phyloP scores from a whole-genome alignment of 2,797 vertebrate species.

The Cossypha caffra region DNA sequence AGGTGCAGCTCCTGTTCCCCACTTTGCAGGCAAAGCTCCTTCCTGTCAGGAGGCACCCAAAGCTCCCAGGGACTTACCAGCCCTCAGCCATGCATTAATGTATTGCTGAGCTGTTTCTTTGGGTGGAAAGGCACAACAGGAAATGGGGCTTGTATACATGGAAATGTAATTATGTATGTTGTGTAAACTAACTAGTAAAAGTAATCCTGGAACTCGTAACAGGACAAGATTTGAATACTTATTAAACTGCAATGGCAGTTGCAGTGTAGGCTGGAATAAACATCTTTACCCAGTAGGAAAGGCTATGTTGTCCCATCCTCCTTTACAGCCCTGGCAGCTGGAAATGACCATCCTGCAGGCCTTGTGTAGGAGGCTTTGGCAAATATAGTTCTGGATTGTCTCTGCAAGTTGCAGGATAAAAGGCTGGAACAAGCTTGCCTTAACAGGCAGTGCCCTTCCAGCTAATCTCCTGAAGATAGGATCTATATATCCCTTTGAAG shows the following conservation, averaged over 20 bases:
- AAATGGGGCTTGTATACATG: constrained; percentile 13
- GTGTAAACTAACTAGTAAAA: constrained; percentile 34
- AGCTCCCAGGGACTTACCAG: not conserved
- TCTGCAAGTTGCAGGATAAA: not conserved
- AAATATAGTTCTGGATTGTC: not conserved
- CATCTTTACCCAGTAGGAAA: not conserved
- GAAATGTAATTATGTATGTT: constrained; percentile 47
- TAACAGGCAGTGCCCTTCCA: not conserved
- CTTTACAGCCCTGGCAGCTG: not conserved
- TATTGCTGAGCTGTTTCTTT: not conserved
- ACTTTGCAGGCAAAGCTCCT: not conserved
- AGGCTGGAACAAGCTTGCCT: not conserved
- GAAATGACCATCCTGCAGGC: not conserved
- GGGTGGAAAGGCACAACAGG: not conserved
- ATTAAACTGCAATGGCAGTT: not conserved
- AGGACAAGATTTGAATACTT: constrained; percentile 33
- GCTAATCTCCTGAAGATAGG: constrained; percentile 16
- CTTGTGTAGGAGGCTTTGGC: not conserved
- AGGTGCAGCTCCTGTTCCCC: not conserved
- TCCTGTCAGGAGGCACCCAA: not conserved
- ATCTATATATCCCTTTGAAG: constrained; percentile 20
- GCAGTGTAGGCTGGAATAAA: not conserved
- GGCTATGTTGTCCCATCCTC: not conserved
- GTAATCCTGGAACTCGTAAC: constrained; percentile 12
- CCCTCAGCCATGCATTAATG: not conserved